A percentile compares a stretch with the other conserved stretches of the same genome.
Conservation (phyloP, 1,140 invertebrate species). For the Lepidurus packardi region DNA sequence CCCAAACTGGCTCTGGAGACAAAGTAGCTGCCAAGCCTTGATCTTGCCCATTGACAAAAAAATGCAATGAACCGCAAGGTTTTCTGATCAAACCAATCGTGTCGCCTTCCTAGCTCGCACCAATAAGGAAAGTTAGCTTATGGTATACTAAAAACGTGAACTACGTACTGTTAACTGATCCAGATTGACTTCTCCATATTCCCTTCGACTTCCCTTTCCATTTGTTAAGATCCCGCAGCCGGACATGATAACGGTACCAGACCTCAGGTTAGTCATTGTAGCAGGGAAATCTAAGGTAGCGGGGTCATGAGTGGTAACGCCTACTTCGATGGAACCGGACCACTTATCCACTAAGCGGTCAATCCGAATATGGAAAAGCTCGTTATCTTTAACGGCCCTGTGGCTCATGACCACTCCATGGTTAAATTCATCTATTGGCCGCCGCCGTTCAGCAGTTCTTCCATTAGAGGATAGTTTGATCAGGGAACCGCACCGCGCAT, state of each 20-base stretch:
- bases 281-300: slow-evolving; percentile 82
- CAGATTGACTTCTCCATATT: slow-evolving; percentile 90
- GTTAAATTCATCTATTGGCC: slow-evolving; percentile 89
- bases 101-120: slow-evolving; percentile 19
- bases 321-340: slow-evolving; percentile 90
- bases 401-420: slow-evolving; percentile 90
- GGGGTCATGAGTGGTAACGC: slow-evolving; percentile 89
- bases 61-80: slow-evolving; percentile 76
- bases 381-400: slow-evolving; percentile 74
- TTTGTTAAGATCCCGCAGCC: slow-evolving; percentile 90
- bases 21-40: slow-evolving; percentile 80
- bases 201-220: slow-evolving; percentile 82
- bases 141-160: neutral
- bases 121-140: neutral
- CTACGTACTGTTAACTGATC: slow-evolving; percentile 73
- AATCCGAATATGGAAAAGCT: slow-evolving; percentile 87
- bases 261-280: slow-evolving; percentile 95
- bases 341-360: slow-evolving; percentile 86
- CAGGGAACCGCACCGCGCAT: slow-evolving; percentile 76
- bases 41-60: slow-evolving; percentile 87
- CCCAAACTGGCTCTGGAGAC: slow-evolving; percentile 73
- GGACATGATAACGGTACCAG: slow-evolving; percentile 89
- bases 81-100: slow-evolving; percentile 68
- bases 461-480: slow-evolving; percentile 80
- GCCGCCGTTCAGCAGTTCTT: slow-evolving; percentile 73